Evolutionary conservation across 2,113 vertebrate species (phyloP).

Genomic region (Athene noctua): DNA sequence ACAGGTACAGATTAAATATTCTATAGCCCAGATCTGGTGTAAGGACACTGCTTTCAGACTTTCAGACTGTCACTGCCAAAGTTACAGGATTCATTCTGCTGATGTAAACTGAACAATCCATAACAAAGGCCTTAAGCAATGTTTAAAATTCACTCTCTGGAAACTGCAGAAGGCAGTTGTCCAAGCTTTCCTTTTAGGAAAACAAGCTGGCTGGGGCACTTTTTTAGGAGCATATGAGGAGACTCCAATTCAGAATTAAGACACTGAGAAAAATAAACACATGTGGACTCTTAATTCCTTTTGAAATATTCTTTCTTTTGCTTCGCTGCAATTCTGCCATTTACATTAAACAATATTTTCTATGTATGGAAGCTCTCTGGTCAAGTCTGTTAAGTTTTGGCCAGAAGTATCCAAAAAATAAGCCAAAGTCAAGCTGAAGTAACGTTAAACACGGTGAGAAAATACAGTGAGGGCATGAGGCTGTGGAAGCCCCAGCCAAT

Average conservation of each 20-base stretch:
- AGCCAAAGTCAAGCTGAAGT: neutral
- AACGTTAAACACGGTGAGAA: neutral
- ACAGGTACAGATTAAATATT: neutral
- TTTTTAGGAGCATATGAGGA: neutral
- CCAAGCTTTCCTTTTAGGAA: neutral
- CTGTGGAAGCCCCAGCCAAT: neutral
- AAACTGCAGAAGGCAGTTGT: neutral
- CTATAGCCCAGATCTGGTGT: neutral
- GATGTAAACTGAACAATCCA: neutral
- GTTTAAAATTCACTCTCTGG: neutral
- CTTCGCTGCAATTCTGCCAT: neutral
- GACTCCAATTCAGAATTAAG: neutral
- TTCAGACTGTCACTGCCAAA: neutral
- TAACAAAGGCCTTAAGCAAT: neutral
- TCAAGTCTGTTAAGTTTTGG: neutral
- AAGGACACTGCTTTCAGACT: neutral
- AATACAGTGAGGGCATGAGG: neutral
- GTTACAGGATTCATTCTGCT: neutral
- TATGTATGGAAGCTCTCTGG: neutral
- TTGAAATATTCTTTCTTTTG: neutral
- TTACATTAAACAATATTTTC: neutral
- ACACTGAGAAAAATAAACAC: neutral
- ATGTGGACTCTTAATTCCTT: neutral
- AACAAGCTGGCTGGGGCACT: neutral
- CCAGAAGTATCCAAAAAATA: neutral